Percentiles rank a stretch among this genome's conserved stretches.
Conservation (phyloP, 2,797 vertebrate species). For the Clarias platycephalus region DNA sequence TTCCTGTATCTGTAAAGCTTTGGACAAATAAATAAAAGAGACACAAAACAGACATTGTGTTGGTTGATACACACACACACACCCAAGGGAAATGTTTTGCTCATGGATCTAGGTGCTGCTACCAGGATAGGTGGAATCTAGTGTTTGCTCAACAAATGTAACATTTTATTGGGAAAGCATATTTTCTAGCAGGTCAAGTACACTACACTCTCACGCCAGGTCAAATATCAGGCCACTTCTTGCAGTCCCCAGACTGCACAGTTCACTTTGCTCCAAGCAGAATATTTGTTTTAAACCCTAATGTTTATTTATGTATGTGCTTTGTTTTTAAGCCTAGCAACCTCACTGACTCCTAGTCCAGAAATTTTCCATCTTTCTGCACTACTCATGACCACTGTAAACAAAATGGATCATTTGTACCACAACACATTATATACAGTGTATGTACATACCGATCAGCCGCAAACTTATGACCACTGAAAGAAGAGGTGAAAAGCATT, state of each 20-base stretch:
- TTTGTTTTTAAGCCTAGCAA: background rate
- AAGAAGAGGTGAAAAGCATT: no score
- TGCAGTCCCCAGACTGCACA: background rate
- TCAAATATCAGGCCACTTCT: background rate
- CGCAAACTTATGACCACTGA: background rate
- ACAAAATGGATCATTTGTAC: background rate
- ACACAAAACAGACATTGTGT: no score
- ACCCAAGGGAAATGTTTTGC: slow-evolving; percentile 6
- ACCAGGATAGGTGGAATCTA: slow-evolving; percentile 67
- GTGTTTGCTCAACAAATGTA: slow-evolving; percentile 78
- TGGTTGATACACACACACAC: background rate
- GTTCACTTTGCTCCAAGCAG: background rate
- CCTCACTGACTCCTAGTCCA: background rate
- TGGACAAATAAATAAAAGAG: background rate
- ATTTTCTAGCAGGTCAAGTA: slow-evolving; percentile 57
- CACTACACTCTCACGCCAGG: slow-evolving; percentile 30
- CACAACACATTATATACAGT: background rate
- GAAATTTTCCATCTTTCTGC: background rate
- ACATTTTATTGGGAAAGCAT: slow-evolving; percentile 70
- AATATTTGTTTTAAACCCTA: background rate
- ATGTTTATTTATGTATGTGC: background rate
- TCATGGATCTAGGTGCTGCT: slow-evolving; percentile 34
- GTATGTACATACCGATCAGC: background rate
- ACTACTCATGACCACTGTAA: background rate
- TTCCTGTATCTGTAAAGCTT: background rate